phyloP scores from a whole-genome alignment of 2,113 vertebrate species.

The Andinoacara biseriatus region DNA sequence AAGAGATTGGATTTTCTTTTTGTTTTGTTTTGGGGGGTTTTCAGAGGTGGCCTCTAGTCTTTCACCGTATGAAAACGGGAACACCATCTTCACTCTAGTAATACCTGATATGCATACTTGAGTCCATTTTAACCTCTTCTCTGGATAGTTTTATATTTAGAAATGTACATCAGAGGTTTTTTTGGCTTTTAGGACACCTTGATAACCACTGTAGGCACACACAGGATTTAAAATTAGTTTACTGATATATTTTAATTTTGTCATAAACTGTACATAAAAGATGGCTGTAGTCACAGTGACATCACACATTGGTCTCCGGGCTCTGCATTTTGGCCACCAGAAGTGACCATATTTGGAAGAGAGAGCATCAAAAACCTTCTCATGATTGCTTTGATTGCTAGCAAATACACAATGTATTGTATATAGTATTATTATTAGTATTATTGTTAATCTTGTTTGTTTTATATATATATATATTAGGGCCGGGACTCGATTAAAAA shows the following conservation, averaged over 20 bases:
- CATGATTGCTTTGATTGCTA: too few species aligned
- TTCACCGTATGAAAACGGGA: background rate
- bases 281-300: background rate
- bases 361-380: background rate
- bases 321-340: too few species aligned
- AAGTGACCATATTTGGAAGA: too few species aligned
- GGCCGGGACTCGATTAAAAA: too few species aligned
- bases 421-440: too few species aligned
- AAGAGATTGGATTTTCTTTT: constrained; percentile 4
- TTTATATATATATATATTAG: too few species aligned
- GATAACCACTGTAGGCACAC: background rate
- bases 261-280: background rate
- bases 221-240: background rate
- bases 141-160: background rate
- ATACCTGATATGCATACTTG: background rate
- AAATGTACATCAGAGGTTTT: background rate
- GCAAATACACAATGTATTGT: too few species aligned
- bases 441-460: too few species aligned
- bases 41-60: background rate
- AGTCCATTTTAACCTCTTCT: background rate
- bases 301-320: background rate
- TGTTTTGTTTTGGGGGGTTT: background rate
- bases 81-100: background rate
- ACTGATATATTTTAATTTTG: background rate
- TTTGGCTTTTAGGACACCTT: background rate